These are phyloP conservation scores for Bufotes viridis DNA, from an alignment of 2,797 vertebrate genomes.

Conservation along the genomic window DNA sequence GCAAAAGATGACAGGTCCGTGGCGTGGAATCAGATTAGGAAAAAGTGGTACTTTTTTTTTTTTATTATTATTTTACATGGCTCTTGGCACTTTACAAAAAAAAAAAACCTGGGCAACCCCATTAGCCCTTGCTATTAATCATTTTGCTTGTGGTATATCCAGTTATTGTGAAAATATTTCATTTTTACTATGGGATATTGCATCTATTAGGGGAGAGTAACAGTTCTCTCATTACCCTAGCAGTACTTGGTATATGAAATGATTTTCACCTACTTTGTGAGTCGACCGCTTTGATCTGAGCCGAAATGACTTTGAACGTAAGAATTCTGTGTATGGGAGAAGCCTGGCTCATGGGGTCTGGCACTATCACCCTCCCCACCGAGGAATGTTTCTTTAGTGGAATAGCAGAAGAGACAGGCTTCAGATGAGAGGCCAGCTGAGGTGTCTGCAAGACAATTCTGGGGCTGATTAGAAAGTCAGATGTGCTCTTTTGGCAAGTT, in stretches of 20 bases:
- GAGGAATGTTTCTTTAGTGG: slow-evolving; percentile 56
- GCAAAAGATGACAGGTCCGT: no score
- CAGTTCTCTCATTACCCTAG: neutral
- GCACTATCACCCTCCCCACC: slow-evolving; percentile 38
- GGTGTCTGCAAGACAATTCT: slow-evolving; percentile 60
- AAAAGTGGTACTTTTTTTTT: no score
- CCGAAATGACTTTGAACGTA: slow-evolving; percentile 10
- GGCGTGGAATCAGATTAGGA: no score
- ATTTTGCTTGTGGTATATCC: no score
- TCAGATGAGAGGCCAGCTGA: slow-evolving; percentile 58
- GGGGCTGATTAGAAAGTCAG: slow-evolving; percentile 61
- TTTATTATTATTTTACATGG: no score
- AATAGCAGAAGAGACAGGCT: slow-evolving; percentile 56
- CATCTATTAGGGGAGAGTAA: neutral
- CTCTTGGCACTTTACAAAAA: no score
- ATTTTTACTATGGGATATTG: neutral
- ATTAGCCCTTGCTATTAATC: neutral
- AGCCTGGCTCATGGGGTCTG: slow-evolving; percentile 14
- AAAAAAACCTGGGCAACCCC: no score
- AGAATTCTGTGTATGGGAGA: slow-evolving; percentile 28
- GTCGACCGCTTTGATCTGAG: slow-evolving; percentile 27
- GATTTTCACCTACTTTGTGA: slow-evolving; percentile 25
- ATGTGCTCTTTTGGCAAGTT: slow-evolving; percentile 60
- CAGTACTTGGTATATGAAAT: neutral
- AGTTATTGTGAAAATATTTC: neutral